Conservation (phyloP, 1,140 invertebrate genomes). For the Saccostrea echinata region DNA sequence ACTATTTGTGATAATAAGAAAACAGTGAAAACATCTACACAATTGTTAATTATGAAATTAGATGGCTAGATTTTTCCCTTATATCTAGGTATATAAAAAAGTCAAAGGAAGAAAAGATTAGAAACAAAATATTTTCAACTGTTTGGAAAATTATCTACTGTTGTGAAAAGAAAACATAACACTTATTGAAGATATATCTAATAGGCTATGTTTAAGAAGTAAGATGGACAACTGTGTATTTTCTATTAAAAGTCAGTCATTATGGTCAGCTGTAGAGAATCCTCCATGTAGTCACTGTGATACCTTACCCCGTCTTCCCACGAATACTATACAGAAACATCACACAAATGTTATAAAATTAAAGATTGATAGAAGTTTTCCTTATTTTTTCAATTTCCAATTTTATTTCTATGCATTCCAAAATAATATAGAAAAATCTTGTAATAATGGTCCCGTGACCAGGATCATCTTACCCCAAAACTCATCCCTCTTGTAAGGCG, state of each 20-base stretch:
- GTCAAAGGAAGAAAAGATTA: not conserved
- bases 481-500: conserved; percentile 73
- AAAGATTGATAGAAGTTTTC: not conserved
- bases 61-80: not conserved
- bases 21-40: not conserved
- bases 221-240: not conserved
- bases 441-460: not conserved
- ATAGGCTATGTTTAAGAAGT: not conserved
- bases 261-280: not conserved
- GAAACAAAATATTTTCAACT: not conserved
- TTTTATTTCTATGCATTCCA: not conserved
- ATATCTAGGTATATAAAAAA: not conserved
- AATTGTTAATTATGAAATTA: not conserved
- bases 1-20: not conserved
- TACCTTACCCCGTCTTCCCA: conserved; percentile 67
- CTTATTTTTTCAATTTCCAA: not conserved
- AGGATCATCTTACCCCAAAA: conserved; percentile 71
- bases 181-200: not conserved
- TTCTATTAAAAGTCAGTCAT: not conserved
- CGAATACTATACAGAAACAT: conserved; percentile 60
- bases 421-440: not conserved
- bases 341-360: not conserved
- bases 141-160: not conserved
- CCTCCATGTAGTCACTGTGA: not conserved
- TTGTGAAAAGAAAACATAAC: not conserved